Percentiles rank a stretch among this genome's conserved stretches.
Evolutionary conservation across 2,888 invertebrate genomes (phyloP).

Genomic region (Torymus aiolomorphi): DNA sequence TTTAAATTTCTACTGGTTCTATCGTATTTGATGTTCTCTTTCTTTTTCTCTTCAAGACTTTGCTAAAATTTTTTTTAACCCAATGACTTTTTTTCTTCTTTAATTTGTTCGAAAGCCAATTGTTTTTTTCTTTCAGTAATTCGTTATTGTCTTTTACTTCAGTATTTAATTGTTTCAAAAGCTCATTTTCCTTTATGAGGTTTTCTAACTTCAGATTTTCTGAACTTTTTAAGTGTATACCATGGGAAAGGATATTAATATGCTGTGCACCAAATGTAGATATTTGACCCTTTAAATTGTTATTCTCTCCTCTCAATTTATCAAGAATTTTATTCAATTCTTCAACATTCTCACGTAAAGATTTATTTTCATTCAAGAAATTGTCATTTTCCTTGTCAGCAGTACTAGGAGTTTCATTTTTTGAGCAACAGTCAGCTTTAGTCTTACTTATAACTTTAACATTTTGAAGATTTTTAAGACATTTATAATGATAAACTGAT

Average conservation of each 20-base stretch:
- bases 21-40: constrained; percentile 42
- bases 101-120: constrained; percentile 43
- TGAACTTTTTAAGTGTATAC: constrained; percentile 36
- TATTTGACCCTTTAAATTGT: constrained; percentile 44
- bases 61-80: constrained; percentile 46
- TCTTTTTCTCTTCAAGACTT: constrained; percentile 51
- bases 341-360: constrained; percentile 36
- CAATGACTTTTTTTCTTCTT: constrained; percentile 51
- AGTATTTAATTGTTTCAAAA: constrained; percentile 40
- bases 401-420: background rate
- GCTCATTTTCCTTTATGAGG: constrained; percentile 41
- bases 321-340: constrained; percentile 32
- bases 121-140: constrained; percentile 51
- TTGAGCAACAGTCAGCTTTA: constrained; percentile 44
- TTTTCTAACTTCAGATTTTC: constrained; percentile 48
- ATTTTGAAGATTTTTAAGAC: constrained; percentile 41
- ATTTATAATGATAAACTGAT: constrained; percentile 54
- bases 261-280: constrained; percentile 17
- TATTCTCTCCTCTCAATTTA: constrained; percentile 45
- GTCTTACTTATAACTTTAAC: constrained; percentile 27
- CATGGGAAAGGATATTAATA: constrained; percentile 36
- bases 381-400: constrained; percentile 22
- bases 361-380: constrained; percentile 15
- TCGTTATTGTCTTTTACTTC: constrained; percentile 45
- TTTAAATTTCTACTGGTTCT: constrained; percentile 51